Percentiles rank a stretch among this genome's conserved stretches.
Evolutionary conservation across 2,113 vertebrate genomes (phyloP).

Genomic region (Rhegmatorhina hoffmannsi): DNA sequence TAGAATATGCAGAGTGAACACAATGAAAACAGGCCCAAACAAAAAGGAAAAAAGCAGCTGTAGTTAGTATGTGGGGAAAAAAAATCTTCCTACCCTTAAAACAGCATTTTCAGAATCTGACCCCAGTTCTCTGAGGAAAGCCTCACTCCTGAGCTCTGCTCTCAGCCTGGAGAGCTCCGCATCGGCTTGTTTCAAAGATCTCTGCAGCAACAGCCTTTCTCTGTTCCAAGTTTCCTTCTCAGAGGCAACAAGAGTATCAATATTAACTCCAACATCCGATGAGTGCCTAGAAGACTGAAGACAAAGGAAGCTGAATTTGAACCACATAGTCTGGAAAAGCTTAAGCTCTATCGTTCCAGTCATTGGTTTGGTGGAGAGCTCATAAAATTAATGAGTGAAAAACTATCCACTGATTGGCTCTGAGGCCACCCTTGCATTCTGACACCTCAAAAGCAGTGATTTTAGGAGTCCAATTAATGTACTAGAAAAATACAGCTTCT

Average conservation of each 20-base stretch:
- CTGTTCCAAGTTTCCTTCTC: constrained; percentile 86
- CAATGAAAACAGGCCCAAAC: background rate
- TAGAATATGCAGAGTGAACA: background rate
- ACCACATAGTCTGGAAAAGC: background rate
- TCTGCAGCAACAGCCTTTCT: constrained; percentile 86
- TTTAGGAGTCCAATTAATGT: background rate
- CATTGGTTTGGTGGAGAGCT: background rate
- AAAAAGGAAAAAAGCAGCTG: background rate
- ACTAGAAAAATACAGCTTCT: background rate
- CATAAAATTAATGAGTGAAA: background rate
- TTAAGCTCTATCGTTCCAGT: background rate
- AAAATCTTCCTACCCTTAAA: constrained; percentile 81
- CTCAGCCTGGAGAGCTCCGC: constrained; percentile 84
- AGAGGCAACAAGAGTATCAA: constrained; percentile 76
- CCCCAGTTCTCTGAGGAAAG: constrained; percentile 80
- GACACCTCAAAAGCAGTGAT: background rate
- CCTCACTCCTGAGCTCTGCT: constrained; percentile 84
- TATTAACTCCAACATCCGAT: constrained; percentile 51
- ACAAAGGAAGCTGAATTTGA: background rate
- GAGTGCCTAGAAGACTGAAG: constrained; percentile 75
- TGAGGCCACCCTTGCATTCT: background rate
- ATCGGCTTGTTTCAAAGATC: constrained; percentile 83
- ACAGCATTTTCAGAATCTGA: constrained; percentile 82
- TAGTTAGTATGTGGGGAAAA: background rate
- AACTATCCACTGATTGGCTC: background rate